These are phyloP conservation scores for Orchestia grillus DNA, from an alignment of 1,140 invertebrate genomes.

Conservation along the genomic window DNA sequence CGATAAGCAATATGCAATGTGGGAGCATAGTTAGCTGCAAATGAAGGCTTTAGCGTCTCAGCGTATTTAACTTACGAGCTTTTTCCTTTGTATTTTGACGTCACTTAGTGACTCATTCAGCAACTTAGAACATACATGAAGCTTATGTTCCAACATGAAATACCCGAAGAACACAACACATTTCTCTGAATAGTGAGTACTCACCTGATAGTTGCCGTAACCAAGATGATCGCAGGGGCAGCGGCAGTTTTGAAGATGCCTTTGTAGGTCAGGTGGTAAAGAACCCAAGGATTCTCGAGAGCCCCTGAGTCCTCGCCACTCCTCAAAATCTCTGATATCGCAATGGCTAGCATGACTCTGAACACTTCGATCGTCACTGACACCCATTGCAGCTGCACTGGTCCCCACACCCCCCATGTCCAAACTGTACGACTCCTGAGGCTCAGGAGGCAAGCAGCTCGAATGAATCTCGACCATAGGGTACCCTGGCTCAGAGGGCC, in stretches of 20 bases:
- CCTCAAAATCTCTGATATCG: constrained; percentile 67
- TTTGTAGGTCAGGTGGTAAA: constrained; percentile 66
- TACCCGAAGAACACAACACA: not conserved
- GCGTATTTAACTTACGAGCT: not conserved
- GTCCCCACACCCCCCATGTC: not conserved
- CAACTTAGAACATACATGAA: not conserved
- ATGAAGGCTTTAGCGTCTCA: not conserved
- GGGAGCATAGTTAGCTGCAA: not conserved
- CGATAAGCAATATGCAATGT: no score
- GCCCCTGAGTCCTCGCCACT: constrained; percentile 65
- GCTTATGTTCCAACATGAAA: not conserved
- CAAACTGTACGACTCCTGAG: constrained; percentile 32
- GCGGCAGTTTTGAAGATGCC: constrained; percentile 67
- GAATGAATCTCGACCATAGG: constrained; percentile 39
- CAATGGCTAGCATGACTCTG: constrained; percentile 66
- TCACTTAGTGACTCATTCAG: not conserved
- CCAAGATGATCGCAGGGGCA: constrained; percentile 68
- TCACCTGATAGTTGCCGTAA: constrained; percentile 67
- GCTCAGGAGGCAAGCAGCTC: constrained; percentile 21
- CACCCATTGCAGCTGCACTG: not conserved
- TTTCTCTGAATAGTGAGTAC: not conserved
- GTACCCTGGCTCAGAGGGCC: constrained; percentile 26
- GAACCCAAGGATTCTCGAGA: constrained; percentile 66
- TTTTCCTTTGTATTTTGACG: not conserved
- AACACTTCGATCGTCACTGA: constrained; percentile 39